Conservation (phyloP, 2,113 vertebrate genomes). For the Pristiophorus japonicus region DNA sequence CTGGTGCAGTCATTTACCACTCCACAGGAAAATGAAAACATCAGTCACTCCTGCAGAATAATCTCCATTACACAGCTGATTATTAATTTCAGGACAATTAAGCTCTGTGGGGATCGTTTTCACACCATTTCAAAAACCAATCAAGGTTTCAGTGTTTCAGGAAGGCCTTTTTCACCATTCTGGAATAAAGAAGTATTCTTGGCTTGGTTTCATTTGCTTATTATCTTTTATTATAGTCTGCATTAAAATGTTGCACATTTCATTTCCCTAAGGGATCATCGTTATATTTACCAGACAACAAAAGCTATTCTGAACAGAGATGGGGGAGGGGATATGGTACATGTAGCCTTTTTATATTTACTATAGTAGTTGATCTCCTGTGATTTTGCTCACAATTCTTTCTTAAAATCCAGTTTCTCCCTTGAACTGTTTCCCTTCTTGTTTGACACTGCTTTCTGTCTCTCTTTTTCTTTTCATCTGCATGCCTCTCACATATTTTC, state of each 20-base stretch:
- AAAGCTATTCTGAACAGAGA: not conserved
- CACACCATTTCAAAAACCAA: constrained; percentile 24
- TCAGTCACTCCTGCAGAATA: not conserved
- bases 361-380: not conserved
- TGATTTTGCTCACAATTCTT: not conserved
- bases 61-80: constrained; percentile 33
- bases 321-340: not conserved
- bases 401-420: not conserved
- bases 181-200: constrained; percentile 19
- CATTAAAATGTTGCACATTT: constrained; percentile 33
- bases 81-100: constrained; percentile 35
- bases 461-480: not conserved
- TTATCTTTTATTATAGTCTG: constrained; percentile 21
- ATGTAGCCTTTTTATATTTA: not conserved
- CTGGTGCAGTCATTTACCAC: not conserved
- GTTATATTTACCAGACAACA: not conserved
- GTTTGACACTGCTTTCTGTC: not conserved
- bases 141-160: constrained; percentile 9
- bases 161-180: not conserved
- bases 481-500: not conserved
- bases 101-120: constrained; percentile 19
- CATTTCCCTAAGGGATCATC: not conserved
- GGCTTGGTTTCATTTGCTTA: constrained; percentile 11
- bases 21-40: constrained; percentile 24
- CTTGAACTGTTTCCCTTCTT: not conserved